Evolutionary conservation across 2,888 invertebrate genomes (phyloP), one percentile per base, ranked within the genome.

Genomic region (Dryomyza anilis): DNA sequence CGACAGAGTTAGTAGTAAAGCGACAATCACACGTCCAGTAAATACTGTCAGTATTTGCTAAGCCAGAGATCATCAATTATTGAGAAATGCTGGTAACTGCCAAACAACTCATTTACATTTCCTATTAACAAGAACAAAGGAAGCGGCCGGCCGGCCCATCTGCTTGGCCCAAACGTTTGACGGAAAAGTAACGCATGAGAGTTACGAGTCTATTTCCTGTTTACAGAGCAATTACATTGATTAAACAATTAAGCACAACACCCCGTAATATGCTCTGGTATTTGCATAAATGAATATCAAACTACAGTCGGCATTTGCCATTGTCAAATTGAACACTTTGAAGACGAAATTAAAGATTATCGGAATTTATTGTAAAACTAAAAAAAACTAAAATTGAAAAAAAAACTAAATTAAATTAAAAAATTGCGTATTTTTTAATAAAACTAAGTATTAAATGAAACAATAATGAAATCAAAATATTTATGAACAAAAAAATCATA

Each of bases 171-270:
- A 19, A 21, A 55, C 73, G 75, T 76, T 76, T 76, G 76, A 69
- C 73, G 76, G 77, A 76, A 77, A 75, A 76, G 70, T 58, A 48
- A 62, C 74, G 75, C 23, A 55, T 33, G 19, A 19, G 27, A 25
- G 25, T 19, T 33, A 55, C 36, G n/a, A 14, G 36, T 36, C 33
- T 55, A 36, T 55, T 55, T 65, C 67, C 66, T 67, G 69, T 66
- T 64, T 69, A 48, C 57, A 73, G 76, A 76, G 75, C 76, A 76
- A 76, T 76, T 76, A 76, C 76, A 76, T 76, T 67, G 76, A 76
- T 76, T 76, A 76, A 76, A 76, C 76, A 76, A 76, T 50, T 25
- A 25, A 43, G 12, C 43, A n/a, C 39, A 27, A 57, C 57, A 21
- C 57, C 57, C 25, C 27, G 12, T 7, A 39, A 16, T 43, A 10